Evolutionary conservation across 1,140 invertebrate genomes (phyloP), one percentile per base, ranked within the genome.

Genomic region (Diprion similis): DNA sequence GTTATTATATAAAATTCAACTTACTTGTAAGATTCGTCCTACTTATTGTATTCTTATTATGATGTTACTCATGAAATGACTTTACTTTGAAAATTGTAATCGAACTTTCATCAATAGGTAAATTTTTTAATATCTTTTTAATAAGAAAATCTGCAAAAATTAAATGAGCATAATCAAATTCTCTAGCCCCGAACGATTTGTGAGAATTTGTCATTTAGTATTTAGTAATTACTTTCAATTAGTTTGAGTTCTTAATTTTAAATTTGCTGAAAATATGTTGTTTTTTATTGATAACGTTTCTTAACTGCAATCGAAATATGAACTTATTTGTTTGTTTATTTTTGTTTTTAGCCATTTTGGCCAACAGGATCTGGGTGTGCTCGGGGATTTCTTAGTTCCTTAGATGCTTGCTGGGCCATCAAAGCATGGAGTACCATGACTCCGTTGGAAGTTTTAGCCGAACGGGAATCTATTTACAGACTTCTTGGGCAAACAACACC

Each of bases 361-460:
- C 98, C 98, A 4, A 99, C 97, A 0, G 98, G 98, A 0, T 98
- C 97, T 37, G 98, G 98, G 7, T 99, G 97, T 89, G 98, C 97
- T 0, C 90, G 98, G 69, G 98, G 98, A 45, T 99, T 99, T 87
- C 89, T 99, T 0, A 97, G 97, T 67, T 96, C 95, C 4, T 91
- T 99, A 82, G 98, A 99, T 89, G 95, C 97, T 0, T 96, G 96
- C 47, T 99, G 98, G 97, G 95, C 97, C 77, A 93, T 99, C 65
- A 91, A 95, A 77, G 89, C 92, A 47, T 98, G 96, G 95, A 93
- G 94, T 0, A 90, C 92, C 68, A 85, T 90, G 46, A 93, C 93
- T 73, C 92, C 94, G 0, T 84, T 97, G 10, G 93, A 96, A 80
- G 94, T 98, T 1, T 89, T 99, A 10, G 97, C 97, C 0, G 98